phyloP scores from a whole-genome alignment of 37 sponge, comb jelly and placozoan genomes.

The Spongia lamella region DNA sequence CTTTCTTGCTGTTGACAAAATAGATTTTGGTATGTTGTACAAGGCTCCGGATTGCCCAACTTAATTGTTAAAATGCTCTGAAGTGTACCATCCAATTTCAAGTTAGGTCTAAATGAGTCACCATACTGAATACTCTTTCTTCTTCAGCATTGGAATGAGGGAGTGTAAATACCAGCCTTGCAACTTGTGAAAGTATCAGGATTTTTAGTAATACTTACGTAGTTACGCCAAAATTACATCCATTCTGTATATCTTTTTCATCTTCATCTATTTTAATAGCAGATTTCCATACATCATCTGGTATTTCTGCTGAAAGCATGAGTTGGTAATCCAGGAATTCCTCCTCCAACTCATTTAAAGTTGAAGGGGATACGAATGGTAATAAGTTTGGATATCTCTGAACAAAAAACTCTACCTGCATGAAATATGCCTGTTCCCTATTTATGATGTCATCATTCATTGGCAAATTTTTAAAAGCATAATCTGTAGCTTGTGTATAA shows the following conservation, averaged over 20 bases:
- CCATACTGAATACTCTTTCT: neutral
- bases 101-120: neutral
- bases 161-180: no score
- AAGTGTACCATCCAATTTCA: neutral
- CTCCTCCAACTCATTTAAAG: neutral
- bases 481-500: no score
- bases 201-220: neutral
- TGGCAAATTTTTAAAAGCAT: no score
- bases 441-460: neutral
- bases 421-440: neutral
- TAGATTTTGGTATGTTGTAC: neutral
- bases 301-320: neutral
- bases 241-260: constrained; percentile 7
- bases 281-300: no score
- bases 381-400: neutral
- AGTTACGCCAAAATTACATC: constrained; percentile 31
- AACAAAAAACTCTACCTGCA: constrained; percentile 19
- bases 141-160: no score
- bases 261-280: no score
- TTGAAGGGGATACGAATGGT: neutral
- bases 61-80: neutral
- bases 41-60: neutral
- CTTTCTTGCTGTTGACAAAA: no score
- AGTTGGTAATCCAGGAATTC: constrained; percentile 23
- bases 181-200: neutral